A percentile compares a stretch with the other conserved stretches of the same genome.
Conservation (phyloP, 1,140 invertebrate genomes). For the Schlechtendalia chinensis region DNA sequence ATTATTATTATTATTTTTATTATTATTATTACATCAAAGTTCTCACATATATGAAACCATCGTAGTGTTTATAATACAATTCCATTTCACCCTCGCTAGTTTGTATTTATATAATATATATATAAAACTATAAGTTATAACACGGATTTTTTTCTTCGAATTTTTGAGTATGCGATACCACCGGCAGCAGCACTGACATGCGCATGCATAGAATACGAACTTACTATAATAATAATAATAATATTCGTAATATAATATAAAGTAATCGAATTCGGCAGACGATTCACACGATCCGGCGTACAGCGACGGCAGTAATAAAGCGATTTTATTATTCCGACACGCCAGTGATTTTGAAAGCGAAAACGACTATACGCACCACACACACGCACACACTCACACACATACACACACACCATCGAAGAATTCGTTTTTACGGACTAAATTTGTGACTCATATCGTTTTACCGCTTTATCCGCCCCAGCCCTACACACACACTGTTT, state of each 20-base stretch:
- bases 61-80: too few relatives aligned
- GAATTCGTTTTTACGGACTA: constrained; percentile 3
- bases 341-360: constrained; percentile 24
- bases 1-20: not conserved
- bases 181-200: not conserved
- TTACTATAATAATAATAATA: not conserved
- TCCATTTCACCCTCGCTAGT: too few relatives aligned
- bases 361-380: not conserved
- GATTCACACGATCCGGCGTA: not conserved
- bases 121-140: too few relatives aligned
- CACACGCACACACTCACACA: not conserved
- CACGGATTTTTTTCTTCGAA: too few relatives aligned
- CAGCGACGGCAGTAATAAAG: not conserved
- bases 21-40: not conserved
- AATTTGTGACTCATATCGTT: constrained; percentile 35
- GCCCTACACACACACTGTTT: not conserved
- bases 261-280: constrained; percentile 12
- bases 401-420: not conserved
- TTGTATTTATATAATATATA: too few relatives aligned
- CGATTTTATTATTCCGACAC: constrained; percentile 14
- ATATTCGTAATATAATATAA: not conserved
- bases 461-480: not conserved
- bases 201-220: too few relatives aligned
- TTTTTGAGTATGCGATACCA: not conserved
- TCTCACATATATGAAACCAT: too few relatives aligned